Percentiles rank a stretch among this genome's conserved stretches.
Evolutionary conservation across 2,113 vertebrate species (phyloP).

Genomic region (Turnix velox): DNA sequence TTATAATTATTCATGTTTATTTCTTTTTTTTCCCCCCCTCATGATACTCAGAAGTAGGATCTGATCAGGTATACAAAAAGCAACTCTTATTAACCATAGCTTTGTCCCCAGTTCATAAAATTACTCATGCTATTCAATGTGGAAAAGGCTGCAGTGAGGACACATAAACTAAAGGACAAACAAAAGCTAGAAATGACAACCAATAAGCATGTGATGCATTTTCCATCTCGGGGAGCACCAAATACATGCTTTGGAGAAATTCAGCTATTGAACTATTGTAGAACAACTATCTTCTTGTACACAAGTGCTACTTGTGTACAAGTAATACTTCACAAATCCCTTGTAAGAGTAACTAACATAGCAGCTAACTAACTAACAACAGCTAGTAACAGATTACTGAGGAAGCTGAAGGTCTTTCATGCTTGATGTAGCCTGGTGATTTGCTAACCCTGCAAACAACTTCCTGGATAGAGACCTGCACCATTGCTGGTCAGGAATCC

Average conservation of each 20-base stretch:
- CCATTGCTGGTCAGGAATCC: neutral
- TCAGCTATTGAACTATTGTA: neutral
- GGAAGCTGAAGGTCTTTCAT: slow-evolving; percentile 52
- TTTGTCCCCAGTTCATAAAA: neutral
- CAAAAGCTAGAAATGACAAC: neutral
- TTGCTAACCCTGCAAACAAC: neutral
- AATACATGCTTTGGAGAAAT: slow-evolving; percentile 8
- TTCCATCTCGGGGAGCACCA: neutral
- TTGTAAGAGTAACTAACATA: neutral
- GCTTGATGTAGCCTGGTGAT: slow-evolving; percentile 33
- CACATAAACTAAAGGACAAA: neutral
- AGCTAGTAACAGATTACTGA: neutral
- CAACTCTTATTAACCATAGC: neutral
- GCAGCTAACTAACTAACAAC: neutral
- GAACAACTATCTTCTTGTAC: neutral
- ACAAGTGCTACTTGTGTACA: slow-evolving; percentile 37
- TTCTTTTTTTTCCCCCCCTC: neutral
- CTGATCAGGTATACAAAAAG: neutral
- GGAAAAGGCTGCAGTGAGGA: neutral
- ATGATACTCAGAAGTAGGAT: neutral
- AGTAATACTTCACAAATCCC: slow-evolving; percentile 39
- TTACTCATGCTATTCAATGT: neutral
- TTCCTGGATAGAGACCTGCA: neutral
- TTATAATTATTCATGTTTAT: neutral
- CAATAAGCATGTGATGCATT: neutral